Percentiles rank a stretch among this genome's conserved stretches.
Evolutionary conservation across 2,797 vertebrate genomes (phyloP).

Genomic region (Intellagama lesueurii): DNA sequence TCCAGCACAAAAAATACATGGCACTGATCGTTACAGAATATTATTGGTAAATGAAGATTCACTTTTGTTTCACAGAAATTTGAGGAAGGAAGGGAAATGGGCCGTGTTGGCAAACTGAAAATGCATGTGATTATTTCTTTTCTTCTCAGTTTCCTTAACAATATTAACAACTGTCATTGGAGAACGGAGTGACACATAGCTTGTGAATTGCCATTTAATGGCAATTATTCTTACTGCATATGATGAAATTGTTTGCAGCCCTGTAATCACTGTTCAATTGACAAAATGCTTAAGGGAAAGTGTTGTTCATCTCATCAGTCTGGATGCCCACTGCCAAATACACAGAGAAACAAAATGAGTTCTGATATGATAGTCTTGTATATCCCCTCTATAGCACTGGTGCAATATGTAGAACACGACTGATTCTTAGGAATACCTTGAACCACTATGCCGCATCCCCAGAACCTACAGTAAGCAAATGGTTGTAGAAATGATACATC

Average conservation of each 20-base stretch:
- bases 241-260: slow-evolving; percentile 1
- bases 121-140: background rate
- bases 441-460: background rate
- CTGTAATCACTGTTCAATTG: slow-evolving; percentile 10
- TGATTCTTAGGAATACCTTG: background rate
- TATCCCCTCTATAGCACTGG: background rate
- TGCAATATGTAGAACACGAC: background rate
- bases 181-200: background rate
- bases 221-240: background rate
- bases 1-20: background rate
- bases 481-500: background rate
- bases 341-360: background rate
- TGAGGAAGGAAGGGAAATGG: background rate
- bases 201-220: background rate
- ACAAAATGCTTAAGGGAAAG: background rate
- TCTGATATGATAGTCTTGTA: background rate
- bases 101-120: background rate
- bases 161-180: background rate
- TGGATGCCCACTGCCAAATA: slow-evolving; percentile 1
- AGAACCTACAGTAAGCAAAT: background rate
- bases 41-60: background rate
- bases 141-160: background rate
- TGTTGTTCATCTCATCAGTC: slow-evolving; percentile 16
- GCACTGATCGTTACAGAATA: background rate
- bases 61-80: background rate